Evolutionary conservation across 2,888 invertebrate species (phyloP), one percentile per base, ranked within the genome.

Genomic region (Plusia festucae): DNA sequence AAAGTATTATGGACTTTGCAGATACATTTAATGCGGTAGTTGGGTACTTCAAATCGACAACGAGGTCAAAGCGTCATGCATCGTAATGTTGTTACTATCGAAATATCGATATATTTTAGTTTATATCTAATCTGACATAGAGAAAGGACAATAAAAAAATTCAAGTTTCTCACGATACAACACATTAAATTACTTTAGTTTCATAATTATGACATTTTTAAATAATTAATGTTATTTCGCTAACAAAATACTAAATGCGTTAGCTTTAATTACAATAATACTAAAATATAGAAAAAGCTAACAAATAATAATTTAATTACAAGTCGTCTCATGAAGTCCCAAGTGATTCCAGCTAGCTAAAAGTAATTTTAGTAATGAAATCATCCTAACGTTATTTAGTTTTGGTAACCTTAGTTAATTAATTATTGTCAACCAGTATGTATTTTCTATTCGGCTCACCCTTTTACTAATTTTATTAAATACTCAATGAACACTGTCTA

Each of bases 1-100:
- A 15, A 63, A 58, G 64, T 63, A 63, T 76, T 76, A 69, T 67
- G 68, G 64, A 52, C 57, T 34, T 32, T 27, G 18, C 51, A 63
- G 55, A 76, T 44, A 77, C 63, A 22, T 58, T 65, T 63, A 60
- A 68, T 20, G 18, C n/a, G 40, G n/a, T 30, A 8, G 30, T 30
- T 24, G 2, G 24, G n/a, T 34, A 34, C 34, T 34, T 34, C 0
- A 15, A 34, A 34, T 34, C 15, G 13, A 34, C 34, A 4, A 34
- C 15, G 2, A 34, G 6, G 27, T 27, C 27, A 27, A 27, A 27
- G 27, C 7, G 27, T 27, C 3, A 27, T 27, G 27, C 27, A 27
- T 2, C 7, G 27, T 5, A 5, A 27, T 24, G 24, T 24, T 24
- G 5, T 5, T 24, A 3, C 5, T 24, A 24, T 24, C 24, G 5